Base-by-base conservation (phyloP, 2,888 invertebrate genomes). In the Mellilla xanthometata region DNA sequence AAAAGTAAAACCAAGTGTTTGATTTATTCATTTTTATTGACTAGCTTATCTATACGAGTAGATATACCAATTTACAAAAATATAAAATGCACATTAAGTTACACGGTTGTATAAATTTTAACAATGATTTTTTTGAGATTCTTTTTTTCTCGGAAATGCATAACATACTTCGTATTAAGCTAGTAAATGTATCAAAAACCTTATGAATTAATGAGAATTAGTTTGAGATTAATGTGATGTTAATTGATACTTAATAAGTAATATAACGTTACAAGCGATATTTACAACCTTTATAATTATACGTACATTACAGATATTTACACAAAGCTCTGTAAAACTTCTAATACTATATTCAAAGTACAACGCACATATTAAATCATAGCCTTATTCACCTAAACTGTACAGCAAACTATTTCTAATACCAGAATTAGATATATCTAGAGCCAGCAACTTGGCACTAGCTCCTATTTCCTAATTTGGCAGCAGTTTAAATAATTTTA, bases 1-100 rank as follows among this genome's bases (percentile, higher is more conserved):
- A 1, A 19, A 19, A 19, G 6, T 24, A 24, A 24, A 7, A 24
- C 24, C 7, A 7, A n/a, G 24, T 19, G 0, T 2, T 41, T 33
- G 34, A 32, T 39, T 60, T 59, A 54, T 62, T 27, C 8, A 2
- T 44, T 38, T 65, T 82, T 83, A 83, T 79, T 83, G 81, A 81
- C 82, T 82, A 81, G 79, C 77, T 80, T 66, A 66, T 45, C 48
- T 53, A 60, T 45, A 68, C 72, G 68, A n/a, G n/a, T n/a, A n/a
- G n/a, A n/a, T n/a, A n/a, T n/a, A n/a, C n/a, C n/a, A 77, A 77
- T 80, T 72, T 81, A 80, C 72, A 81, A 84, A 81, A 81, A 75
- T 81, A 81, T 65, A 76, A 81, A 82, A 79, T 67, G 56, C 56
- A 13, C 34, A n/a, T n/a, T 41, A 15, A 42, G 15, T 3, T 23